Evolutionary conservation across 2,797 vertebrate species (phyloP).

Genomic region (Poeciliopsis gracilis): DNA sequence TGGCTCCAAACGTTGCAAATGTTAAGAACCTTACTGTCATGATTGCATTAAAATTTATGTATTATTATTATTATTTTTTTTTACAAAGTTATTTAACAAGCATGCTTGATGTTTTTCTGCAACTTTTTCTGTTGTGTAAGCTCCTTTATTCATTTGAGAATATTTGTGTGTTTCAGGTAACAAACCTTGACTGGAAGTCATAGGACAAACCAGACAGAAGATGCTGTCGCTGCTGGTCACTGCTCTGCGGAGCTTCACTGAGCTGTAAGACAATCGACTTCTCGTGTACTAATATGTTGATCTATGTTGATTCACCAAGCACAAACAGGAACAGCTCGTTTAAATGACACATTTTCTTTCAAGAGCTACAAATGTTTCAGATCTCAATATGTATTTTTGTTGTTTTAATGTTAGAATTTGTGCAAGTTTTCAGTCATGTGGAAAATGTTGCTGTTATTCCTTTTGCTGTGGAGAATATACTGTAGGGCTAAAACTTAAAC

Average conservation of each 20-base stretch:
- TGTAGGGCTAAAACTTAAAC: not conserved
- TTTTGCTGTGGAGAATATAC: too few relatives aligned
- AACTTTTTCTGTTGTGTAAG: not conserved
- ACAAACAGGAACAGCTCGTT: not conserved
- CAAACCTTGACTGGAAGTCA: slow-evolving; percentile 8
- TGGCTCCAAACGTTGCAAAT: not conserved
- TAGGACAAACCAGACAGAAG: slow-evolving; percentile 24
- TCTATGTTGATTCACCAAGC: not conserved
- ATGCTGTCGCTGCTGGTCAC: slow-evolving; percentile 62
- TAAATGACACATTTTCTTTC: not conserved
- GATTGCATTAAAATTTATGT: not conserved
- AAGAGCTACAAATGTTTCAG: not conserved
- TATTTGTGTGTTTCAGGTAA: slow-evolving; percentile 61
- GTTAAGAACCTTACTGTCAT: not conserved
- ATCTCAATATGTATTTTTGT: not conserved
- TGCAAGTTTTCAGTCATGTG: not conserved
- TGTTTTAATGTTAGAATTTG: not conserved
- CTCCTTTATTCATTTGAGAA: slow-evolving; percentile 11
- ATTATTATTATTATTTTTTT: too few relatives aligned
- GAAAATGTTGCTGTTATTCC: not conserved
- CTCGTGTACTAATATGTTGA: not conserved
- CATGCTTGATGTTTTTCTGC: not conserved
- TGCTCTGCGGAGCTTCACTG: slow-evolving; percentile 61
- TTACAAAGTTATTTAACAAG: not conserved
- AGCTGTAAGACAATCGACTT: slow-evolving; percentile 59